These are phyloP conservation scores for Morpho deidamia DNA, from an alignment of 2,888 invertebrate species.

Conservation along the genomic window DNA sequence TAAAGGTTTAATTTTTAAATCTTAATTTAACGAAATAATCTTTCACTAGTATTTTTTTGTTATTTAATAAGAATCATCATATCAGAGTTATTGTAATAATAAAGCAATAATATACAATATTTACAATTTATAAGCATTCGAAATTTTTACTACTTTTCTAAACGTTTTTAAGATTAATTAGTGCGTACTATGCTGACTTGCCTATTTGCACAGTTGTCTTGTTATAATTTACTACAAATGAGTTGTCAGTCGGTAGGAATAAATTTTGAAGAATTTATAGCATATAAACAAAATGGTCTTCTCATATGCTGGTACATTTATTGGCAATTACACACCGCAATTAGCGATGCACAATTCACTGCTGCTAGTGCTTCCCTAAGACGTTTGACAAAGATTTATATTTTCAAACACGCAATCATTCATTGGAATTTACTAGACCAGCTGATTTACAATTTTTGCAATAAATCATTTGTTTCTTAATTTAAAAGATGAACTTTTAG, in stretches of 20 bases:
- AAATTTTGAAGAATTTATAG: conserved; percentile 25
- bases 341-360: conserved; percentile 19
- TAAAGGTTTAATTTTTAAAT: too few relatives aligned
- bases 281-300: conserved; percentile 22
- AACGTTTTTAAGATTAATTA: neutral
- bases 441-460: too few relatives aligned
- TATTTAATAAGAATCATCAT: too few relatives aligned
- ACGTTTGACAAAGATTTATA: conserved; percentile 3
- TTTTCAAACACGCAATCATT: neutral
- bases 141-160: neutral
- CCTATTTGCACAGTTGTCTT: conserved; percentile 19
- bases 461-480: too few relatives aligned
- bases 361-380: neutral
- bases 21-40: too few relatives aligned
- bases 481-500: too few relatives aligned
- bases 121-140: too few relatives aligned
- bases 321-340: conserved; percentile 28
- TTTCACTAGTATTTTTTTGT: too few relatives aligned
- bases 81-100: too few relatives aligned
- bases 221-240: conserved; percentile 33
- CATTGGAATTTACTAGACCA: neutral
- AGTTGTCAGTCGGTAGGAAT: conserved; percentile 25
- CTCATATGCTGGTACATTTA: conserved; percentile 22
- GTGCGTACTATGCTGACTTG: neutral
- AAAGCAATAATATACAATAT: too few relatives aligned